These are phyloP conservation scores for Petrolisthes manimaculis DNA, from an alignment of 2,888 invertebrate genomes.

Conservation along the genomic window DNA sequence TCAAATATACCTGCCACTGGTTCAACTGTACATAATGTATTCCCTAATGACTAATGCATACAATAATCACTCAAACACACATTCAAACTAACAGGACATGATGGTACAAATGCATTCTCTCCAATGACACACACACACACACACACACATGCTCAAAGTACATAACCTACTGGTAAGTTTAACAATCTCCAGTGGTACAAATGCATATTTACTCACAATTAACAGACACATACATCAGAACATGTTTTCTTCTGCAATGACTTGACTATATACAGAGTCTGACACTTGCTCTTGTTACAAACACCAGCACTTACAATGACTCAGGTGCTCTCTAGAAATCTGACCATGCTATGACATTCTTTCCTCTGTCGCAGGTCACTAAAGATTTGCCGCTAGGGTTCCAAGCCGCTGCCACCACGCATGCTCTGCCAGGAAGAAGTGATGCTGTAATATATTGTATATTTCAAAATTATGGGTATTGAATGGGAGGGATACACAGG, in stretches of 20 bases:
- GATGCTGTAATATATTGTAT: no score
- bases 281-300: background rate
- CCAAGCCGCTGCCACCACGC: slow-evolving; percentile 50
- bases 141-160: background rate
- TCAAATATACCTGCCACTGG: slow-evolving; percentile 23
- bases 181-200: background rate
- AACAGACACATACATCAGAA: background rate
- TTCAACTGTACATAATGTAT: background rate
- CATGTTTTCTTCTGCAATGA: background rate
- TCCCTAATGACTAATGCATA: background rate
- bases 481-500: no score
- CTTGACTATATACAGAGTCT: background rate
- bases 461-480: no score
- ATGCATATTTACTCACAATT: background rate
- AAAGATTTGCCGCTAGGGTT: slow-evolving; percentile 48
- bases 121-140: background rate
- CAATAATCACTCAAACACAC: background rate
- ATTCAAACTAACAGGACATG: background rate
- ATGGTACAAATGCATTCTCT: background rate
- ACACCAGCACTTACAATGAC: background rate
- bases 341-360: slow-evolving; percentile 54
- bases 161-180: no score
- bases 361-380: slow-evolving; percentile 51
- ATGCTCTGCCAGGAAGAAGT: slow-evolving; percentile 27
- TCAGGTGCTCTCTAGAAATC: slow-evolving; percentile 31